Evolutionary conservation across 2,888 invertebrate species (phyloP).

Genomic region (Arge pagana): DNA sequence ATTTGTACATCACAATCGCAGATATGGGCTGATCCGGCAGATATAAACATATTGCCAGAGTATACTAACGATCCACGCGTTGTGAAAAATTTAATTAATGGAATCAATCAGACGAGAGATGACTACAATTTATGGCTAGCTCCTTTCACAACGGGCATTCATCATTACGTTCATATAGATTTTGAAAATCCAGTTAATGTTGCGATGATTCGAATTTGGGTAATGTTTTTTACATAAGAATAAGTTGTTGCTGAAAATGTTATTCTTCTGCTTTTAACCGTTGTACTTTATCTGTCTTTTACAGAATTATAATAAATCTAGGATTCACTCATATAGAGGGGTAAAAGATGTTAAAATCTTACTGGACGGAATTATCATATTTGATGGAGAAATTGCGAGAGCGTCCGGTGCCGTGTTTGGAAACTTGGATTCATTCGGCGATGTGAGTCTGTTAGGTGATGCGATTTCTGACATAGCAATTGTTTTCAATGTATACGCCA

Average conservation of each 20-base stretch:
- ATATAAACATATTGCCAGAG: conserved; percentile 70
- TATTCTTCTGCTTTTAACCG: neutral
- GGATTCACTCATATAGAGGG: conserved; percentile 82
- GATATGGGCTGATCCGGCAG: conserved; percentile 64
- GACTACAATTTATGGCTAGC: conserved; percentile 79
- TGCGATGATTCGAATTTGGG: conserved; percentile 74
- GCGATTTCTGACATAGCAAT: conserved; percentile 1
- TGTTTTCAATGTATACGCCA: conserved; percentile 5
- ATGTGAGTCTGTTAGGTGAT: conserved; percentile 60
- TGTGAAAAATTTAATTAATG: conserved; percentile 70
- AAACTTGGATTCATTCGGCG: conserved; percentile 71
- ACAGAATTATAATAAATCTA: conserved; percentile 87
- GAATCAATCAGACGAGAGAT: conserved; percentile 74
- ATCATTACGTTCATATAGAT: conserved; percentile 66
- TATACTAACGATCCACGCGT: conserved; percentile 68
- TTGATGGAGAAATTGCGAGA: conserved; percentile 80
- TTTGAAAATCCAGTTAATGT: conserved; percentile 63
- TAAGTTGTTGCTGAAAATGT: neutral
- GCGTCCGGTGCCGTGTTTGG: conserved; percentile 77
- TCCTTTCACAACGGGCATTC: conserved; percentile 65
- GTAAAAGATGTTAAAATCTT: conserved; percentile 72
- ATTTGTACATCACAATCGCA: conserved; percentile 40
- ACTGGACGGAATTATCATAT: conserved; percentile 71
- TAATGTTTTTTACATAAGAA: conserved; percentile 47
- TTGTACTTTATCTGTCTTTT: conserved; percentile 35